Percentiles rank a stretch among this genome's conserved stretches.
Evolutionary conservation across 1,140 invertebrate genomes (phyloP).

Genomic region (Oreohelix idahoensis): DNA sequence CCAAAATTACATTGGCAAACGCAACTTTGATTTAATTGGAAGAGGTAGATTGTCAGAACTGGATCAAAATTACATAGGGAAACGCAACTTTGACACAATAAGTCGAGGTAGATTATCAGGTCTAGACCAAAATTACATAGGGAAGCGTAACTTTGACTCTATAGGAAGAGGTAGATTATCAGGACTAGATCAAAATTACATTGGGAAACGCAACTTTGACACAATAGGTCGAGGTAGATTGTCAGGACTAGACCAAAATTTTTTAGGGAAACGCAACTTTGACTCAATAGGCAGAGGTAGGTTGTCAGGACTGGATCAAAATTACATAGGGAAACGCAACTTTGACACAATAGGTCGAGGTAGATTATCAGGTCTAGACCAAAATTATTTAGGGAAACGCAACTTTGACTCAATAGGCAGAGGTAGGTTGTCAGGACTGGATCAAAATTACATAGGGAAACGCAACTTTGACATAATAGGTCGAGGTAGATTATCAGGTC

Average conservation of each 20-base stretch:
- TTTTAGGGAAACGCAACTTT: background rate
- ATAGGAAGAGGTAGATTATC: background rate
- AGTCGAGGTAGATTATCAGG: background rate
- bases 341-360: constrained; percentile 21
- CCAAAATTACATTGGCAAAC: constrained; percentile 8
- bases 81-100: constrained; percentile 1
- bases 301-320: background rate
- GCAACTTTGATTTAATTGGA: constrained; percentile 7
- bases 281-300: constrained; percentile 1
- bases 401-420: constrained; percentile 14
- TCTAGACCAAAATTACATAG: background rate
- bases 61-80: background rate
- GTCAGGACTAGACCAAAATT: constrained; percentile 8
- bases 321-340: background rate
- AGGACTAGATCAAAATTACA: background rate
- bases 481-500: background rate
- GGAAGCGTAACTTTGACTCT: constrained; percentile 4
- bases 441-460: constrained; percentile 14
- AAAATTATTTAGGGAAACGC: constrained; percentile 5
- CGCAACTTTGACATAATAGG: constrained; percentile 6
- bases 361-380: background rate
- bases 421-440: background rate
- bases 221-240: background rate
- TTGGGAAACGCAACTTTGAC: background rate
- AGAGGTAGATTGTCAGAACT: background rate